Base-by-base conservation (phyloP, 2,113 vertebrate genomes). In the Nettapus auritus region DNA sequence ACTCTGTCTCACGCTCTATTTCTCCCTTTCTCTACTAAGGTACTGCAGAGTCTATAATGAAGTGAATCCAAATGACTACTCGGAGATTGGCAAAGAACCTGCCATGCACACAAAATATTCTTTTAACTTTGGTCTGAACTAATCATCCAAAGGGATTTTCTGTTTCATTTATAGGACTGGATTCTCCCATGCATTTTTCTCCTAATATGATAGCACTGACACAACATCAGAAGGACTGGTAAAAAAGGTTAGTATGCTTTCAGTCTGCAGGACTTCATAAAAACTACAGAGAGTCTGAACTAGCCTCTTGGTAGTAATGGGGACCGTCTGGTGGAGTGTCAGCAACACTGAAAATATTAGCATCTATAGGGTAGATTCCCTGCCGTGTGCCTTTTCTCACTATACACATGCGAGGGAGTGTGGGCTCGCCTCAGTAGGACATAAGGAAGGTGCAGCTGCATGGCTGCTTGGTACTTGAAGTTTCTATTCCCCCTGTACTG, bases 41-140 rank as follows among this genome's bases (percentile, higher is more conserved):
- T 90, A 96, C 89, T 95, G 91, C 92, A 97, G 87, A 79, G 91
- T 77, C 91, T 97, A 96, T 95, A 97, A 98, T 97, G 94, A 97
- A 97, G 94, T 96, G 96, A 98, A 98, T 97, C 89, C 94, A 97
- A 97, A 98, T 97, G 92, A 95, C 95, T 96, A 75, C 84, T 95
- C 92, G 95, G 97, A 97, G 87, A 93, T 69, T 94, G 95, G 88
- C 38, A 88, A 96, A 91, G 93, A 95, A 97, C 84, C 94, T 97
- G 96, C 97, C 91, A 84, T 92, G 97, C 95, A 98, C 97, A 97
- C 86, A 89, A 97, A 98, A 97, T 96, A 96, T 96, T 89, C 92
- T 95, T 96, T 97, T 91, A 97, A 91, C 89, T 75, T 90, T 91
- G 92, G 71, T 92, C 89, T 97, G 89, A 96, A 82, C 89, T 95